A percentile compares a stretch with the other conserved stretches of the same genome.
phyloP scores from a whole-genome alignment of 2,888 invertebrate genomes.

The Blera fallax region DNA sequence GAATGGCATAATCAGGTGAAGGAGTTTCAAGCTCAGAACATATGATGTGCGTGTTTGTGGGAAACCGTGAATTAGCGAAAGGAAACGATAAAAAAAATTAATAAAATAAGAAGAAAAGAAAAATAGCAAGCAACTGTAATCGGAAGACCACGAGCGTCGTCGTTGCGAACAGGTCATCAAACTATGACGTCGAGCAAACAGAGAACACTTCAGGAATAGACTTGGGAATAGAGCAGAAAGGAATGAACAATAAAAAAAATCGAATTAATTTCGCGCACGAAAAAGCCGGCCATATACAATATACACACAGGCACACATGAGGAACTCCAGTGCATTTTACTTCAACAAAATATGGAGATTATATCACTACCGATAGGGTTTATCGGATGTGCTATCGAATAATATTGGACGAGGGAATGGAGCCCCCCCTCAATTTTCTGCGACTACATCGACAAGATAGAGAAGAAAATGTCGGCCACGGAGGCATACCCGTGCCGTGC shows the following conservation, averaged over 20 bases:
- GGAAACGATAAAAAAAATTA: conserved; percentile 5
- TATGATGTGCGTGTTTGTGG: not conserved
- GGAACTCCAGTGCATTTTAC: conserved; percentile 5
- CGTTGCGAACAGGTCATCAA: conserved; percentile 64
- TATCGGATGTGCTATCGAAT: not conserved
- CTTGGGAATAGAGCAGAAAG: conserved; percentile 25
- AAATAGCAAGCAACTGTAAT: conserved; percentile 48
- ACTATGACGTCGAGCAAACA: conserved; percentile 48
- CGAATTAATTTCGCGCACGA: conserved; percentile 35
- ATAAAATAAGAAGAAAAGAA: not conserved
- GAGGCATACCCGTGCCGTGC: not conserved
- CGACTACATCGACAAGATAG: not conserved
- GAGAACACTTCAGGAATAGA: conserved; percentile 9
- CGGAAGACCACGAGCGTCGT: conserved; percentile 52
- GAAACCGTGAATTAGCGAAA: conserved; percentile 17
- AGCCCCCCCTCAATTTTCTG: not conserved
- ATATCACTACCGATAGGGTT: not conserved
- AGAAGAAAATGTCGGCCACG: conserved; percentile 32
- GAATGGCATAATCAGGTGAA: conserved; percentile 55
- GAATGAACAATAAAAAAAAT: conserved; percentile 7
- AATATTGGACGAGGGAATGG: not conserved
- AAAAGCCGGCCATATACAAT: conserved; percentile 55
- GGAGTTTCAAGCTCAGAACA: conserved; percentile 8
- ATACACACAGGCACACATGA: not conserved
- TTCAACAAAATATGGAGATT: conserved; percentile 10